Evolutionary conservation across 2,113 vertebrate species (phyloP), one percentile per base, ranked within the genome.

Genomic region (Psettodes erumei): DNA sequence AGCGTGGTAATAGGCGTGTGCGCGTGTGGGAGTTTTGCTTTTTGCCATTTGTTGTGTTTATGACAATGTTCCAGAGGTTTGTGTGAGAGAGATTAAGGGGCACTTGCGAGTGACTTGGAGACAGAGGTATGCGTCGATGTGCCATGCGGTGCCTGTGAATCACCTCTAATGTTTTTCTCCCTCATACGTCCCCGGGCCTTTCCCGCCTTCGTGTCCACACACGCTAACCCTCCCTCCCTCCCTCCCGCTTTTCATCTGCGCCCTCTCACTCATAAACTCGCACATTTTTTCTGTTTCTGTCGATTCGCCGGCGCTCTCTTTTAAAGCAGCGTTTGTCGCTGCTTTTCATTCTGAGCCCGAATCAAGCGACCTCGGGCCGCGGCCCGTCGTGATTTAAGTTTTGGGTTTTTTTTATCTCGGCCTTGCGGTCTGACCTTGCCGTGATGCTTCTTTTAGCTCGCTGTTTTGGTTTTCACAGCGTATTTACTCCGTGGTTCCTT

Each of bases 81-180:
- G 81, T 79, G 77, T 66, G 82, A 23, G 69, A 71, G 78, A 75
- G 85, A 85, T 90, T 81, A 85, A 78, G 75, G 79, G 38, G 67
- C 40, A 37, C 83, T 79, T 84, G 77, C 76, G 81, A 82, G 81
- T 83, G 85, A 88, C 70, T 91, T 86, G 79, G 66, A 81, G 79
- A 69, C 82, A 79, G 76, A 88, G 88, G 90, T 92, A 91, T 91
- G 90, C 89, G 89, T 89, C 86, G 78, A 91, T 94, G 73, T 89
- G 77, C 79, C 87, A 89, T 82, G 86, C 51, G 50, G 90, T 89
- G 83, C 83, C 84, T 91, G 77, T 88, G 88, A 91, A 90, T 91
- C 83, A 88, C 82, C 82, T 80, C 86, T 93, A 92, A 94, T 93
- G 91, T 93, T 94, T 94, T 93, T 93, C 83, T 90, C 66, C 56